A percentile compares a stretch with the other conserved stretches of the same genome.
These are phyloP conservation scores for Graptemys geographica DNA, from an alignment of 2,797 vertebrate species.

Conservation along the genomic window DNA sequence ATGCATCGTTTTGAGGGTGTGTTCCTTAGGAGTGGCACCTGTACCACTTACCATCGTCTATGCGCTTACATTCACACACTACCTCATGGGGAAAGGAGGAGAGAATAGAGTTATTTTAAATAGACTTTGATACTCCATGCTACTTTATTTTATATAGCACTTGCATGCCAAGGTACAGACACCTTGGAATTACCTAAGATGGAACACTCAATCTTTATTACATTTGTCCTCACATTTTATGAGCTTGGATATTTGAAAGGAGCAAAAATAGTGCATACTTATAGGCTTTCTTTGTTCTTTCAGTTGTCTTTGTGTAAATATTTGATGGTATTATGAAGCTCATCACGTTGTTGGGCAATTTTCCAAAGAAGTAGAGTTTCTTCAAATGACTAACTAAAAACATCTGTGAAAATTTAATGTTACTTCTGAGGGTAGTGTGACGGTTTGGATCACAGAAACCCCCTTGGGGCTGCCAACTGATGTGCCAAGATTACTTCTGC, in stretches of 20 bases:
- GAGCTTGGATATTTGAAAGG: neutral
- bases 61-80: neutral
- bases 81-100: neutral
- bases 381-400: neutral
- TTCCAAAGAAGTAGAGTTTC: neutral
- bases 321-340: neutral
- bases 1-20: neutral
- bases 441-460: no score
- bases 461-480: no score
- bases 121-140: neutral
- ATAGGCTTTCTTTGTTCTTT: neutral
- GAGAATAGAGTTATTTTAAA: neutral
- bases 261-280: neutral
- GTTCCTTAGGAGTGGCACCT: neutral
- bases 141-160: neutral
- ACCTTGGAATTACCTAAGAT: neutral
- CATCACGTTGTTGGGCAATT: neutral
- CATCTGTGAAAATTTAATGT: neutral
- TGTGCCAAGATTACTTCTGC: no score
- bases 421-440: neutral
- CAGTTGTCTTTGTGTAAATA: neutral
- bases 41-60: rapidly evolving
- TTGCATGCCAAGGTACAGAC: neutral
- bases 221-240: neutral
- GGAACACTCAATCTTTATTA: neutral